Evolutionary conservation across 2,113 vertebrate species (phyloP).

Genomic region (Myiopsitta monachus): DNA sequence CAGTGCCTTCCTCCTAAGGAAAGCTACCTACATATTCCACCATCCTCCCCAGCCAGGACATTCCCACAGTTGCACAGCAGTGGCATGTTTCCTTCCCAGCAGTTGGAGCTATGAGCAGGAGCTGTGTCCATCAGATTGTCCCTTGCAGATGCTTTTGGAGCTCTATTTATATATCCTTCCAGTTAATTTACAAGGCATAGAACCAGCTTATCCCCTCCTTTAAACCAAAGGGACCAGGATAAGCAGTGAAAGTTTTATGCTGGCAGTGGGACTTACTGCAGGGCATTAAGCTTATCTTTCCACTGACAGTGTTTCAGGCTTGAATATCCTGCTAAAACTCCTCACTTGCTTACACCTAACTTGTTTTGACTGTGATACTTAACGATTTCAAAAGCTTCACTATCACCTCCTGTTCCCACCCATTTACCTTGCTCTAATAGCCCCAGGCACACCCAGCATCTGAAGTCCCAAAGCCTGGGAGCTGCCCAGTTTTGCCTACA

Average conservation of each 20-base stretch:
- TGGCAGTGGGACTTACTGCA: not conserved
- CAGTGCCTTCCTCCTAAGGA: not conserved
- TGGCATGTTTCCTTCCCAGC: not conserved
- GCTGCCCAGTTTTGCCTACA: not conserved
- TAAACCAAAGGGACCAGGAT: not conserved
- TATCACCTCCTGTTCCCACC: not conserved
- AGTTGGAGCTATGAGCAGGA: not conserved
- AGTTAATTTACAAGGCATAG: not conserved
- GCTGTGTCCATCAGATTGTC: not conserved
- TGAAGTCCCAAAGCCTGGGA: not conserved
- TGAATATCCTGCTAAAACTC: not conserved
- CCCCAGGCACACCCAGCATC: not conserved
- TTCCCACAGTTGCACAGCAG: not conserved
- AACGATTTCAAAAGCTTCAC: not conserved
- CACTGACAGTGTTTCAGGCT: not conserved
- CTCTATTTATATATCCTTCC: not conserved
- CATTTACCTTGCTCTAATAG: not conserved
- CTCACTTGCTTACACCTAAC: not conserved
- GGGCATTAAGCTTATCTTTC: not conserved
- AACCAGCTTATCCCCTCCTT: not conserved
- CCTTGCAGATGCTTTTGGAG: not conserved
- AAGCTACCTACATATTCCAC: not conserved
- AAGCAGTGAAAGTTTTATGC: not conserved
- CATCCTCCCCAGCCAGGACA: not conserved
- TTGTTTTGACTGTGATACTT: not conserved